Percentiles rank a stretch among this genome's conserved stretches.
Evolutionary conservation across 2,797 vertebrate species (phyloP).

Genomic region (Sparus aurata): DNA sequence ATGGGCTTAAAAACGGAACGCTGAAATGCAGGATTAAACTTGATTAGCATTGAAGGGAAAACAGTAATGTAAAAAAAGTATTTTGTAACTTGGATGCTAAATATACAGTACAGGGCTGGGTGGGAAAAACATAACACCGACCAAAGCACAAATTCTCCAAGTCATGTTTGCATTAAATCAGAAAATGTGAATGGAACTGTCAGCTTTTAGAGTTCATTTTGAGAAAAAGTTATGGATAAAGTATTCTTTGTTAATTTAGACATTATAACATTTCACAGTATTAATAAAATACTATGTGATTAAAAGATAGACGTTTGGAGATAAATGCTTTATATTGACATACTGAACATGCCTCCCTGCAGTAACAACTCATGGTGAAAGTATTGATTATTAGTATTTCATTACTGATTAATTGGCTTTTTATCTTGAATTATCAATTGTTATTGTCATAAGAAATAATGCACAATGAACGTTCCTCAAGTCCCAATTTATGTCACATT

Average conservation of each 20-base stretch:
- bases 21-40: conserved; percentile 17
- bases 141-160: background rate
- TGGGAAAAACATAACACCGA: background rate
- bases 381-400: background rate
- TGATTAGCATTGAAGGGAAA: background rate
- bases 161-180: background rate
- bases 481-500: background rate
- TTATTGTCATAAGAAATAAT: background rate
- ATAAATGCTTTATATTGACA: background rate
- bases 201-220: background rate
- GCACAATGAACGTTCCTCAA: background rate
- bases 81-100: background rate
- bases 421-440: background rate
- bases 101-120: background rate
- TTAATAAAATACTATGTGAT: background rate
- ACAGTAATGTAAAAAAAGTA: background rate
- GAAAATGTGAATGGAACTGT: background rate
- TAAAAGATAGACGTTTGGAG: background rate
- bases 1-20: conserved; percentile 25
- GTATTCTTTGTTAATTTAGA: background rate
- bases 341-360: background rate
- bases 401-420: background rate
- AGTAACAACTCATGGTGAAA: background rate
- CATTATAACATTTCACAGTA: conserved; percentile 1
- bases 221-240: background rate